phyloP scores from a whole-genome alignment of 2,888 invertebrate genomes.

The Stenichneumon culpator region DNA sequence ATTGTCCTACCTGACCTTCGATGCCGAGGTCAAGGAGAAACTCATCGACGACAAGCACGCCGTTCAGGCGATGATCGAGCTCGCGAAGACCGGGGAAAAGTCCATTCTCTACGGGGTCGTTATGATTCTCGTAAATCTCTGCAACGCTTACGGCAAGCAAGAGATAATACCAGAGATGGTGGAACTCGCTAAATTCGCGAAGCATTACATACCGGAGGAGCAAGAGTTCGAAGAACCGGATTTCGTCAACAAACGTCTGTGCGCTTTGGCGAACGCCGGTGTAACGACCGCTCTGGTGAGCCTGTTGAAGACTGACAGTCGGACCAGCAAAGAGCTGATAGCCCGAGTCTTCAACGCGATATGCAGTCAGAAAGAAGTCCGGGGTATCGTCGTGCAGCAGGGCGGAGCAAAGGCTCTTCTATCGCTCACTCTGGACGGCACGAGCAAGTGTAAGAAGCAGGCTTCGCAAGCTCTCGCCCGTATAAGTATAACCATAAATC shows the following conservation, averaged over 20 bases:
- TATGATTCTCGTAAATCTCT: constrained; percentile 97
- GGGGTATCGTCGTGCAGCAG: constrained; percentile 97
- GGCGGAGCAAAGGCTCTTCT: constrained; percentile 97
- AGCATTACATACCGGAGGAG: constrained; percentile 99
- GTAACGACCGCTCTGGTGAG: constrained; percentile 96
- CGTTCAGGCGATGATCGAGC: constrained; percentile 93
- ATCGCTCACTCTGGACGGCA: constrained; percentile 93
- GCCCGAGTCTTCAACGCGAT: constrained; percentile 96
- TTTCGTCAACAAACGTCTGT: constrained; percentile 92
- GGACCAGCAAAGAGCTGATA: constrained; percentile 96
- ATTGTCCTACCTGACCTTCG: constrained; percentile 97
- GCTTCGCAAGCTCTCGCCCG: constrained; percentile 97
- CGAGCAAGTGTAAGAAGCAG: constrained; percentile 93
- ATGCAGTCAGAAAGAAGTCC: constrained; percentile 92
- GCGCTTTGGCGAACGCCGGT: constrained; percentile 93
- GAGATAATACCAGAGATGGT: constrained; percentile 98
- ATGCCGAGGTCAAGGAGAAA: constrained; percentile 99
- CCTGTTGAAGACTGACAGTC: constrained; percentile 96
- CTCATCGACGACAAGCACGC: constrained; percentile 94
- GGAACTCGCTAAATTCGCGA: constrained; percentile 99
- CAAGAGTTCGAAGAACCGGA: constrained; percentile 96
- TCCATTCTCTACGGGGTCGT: constrained; percentile 96
- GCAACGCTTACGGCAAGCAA: constrained; percentile 99
- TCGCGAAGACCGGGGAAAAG: constrained; percentile 95
- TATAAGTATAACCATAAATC: constrained; percentile 98